These are phyloP conservation scores for Sardinella longiceps DNA, from an alignment of 2,797 vertebrate genomes.

Conservation along the genomic window DNA sequence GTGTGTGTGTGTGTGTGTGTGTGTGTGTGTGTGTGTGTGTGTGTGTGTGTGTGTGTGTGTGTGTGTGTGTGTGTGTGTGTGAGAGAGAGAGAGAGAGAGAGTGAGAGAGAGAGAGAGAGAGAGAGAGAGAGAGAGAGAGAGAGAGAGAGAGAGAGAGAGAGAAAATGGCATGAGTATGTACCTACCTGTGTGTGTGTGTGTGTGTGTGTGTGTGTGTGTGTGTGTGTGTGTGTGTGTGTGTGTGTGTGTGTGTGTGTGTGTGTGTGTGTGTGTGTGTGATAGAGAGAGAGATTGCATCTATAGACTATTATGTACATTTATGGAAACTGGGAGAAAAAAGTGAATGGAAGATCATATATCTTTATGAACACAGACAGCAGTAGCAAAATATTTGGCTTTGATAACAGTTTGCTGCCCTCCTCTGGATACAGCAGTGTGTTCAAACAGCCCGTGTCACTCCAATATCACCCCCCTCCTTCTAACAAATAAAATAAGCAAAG, in stretches of 20 bases:
- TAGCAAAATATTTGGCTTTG: neutral
- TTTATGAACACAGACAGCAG: neutral
- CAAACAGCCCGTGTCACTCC: neutral
- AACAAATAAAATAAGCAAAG: neutral
- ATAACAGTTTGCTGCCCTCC: neutral
- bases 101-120: neutral
- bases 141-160: too few species aligned
- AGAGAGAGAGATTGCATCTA: neutral
- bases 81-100: neutral
- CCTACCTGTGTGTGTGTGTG: too few species aligned
- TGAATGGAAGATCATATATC: neutral
- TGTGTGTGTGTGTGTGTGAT: neutral
- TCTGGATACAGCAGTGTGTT: neutral
- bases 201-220: neutral
- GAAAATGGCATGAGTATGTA: too few species aligned
- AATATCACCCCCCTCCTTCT: neutral
- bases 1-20: neutral
- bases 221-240: neutral
- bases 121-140: too few species aligned
- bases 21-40: neutral
- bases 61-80: neutral
- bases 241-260: neutral
- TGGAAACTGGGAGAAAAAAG: neutral
- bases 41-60: neutral
- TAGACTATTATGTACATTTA: too few species aligned